Conservation (phyloP, 2,888 invertebrate genomes). For the Tiliacea aurago region DNA sequence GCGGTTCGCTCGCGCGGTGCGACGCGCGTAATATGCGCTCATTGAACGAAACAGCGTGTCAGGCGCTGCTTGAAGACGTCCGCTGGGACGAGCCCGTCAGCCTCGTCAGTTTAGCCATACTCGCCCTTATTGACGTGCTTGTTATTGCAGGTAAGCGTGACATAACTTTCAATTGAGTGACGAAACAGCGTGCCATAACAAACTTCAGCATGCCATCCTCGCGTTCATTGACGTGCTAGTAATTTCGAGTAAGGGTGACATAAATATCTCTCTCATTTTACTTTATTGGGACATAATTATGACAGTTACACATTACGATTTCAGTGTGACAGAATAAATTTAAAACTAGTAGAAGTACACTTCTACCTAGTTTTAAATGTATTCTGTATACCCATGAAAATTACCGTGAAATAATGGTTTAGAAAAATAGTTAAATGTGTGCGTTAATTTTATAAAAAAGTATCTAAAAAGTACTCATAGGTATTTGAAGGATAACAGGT, state of each 20-base stretch:
- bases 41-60: conserved; percentile 95
- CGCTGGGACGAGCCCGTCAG: conserved; percentile 95
- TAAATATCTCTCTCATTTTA: background rate
- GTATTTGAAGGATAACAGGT: background rate
- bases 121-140: conserved; percentile 96
- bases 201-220: background rate
- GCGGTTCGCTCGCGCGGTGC: conserved; percentile 77
- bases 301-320: background rate
- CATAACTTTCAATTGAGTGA: background rate
- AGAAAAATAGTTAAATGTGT: background rate
- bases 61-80: conserved; percentile 94
- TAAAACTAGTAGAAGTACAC: background rate
- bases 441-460: background rate
- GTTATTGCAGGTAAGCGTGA: conserved; percentile 93
- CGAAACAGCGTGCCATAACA: background rate
- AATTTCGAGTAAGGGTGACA: background rate
- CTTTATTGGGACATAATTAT: background rate
- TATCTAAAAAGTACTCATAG: background rate
- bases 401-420: background rate
- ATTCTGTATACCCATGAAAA: too few species aligned
- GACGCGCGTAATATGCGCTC: conserved; percentile 92
- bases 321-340: background rate
- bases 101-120: conserved; percentile 94
- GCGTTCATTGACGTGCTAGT: background rate
- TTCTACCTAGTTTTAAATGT: too few species aligned